Percentiles rank a stretch among this genome's conserved stretches.
phyloP scores from a whole-genome alignment of 1,140 invertebrate genomes.

The Aphelinus atriplicis region DNA sequence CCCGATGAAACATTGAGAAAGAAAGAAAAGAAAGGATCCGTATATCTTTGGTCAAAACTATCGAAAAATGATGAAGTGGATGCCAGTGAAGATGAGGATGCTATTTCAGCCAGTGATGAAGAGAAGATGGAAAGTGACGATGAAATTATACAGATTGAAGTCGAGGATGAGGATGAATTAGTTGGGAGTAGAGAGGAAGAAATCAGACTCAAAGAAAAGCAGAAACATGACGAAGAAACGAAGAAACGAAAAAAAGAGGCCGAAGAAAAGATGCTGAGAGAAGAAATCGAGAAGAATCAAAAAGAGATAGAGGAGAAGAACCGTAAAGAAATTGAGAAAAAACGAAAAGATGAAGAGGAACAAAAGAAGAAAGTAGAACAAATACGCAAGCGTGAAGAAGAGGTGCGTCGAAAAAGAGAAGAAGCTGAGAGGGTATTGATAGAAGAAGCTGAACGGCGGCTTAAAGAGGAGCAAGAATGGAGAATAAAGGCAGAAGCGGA shows the following conservation, averaged over 20 bases:
- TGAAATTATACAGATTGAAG: constrained; percentile 33
- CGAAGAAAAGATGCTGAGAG: constrained; percentile 35
- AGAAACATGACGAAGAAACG: constrained; percentile 25
- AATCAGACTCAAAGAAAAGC: background rate
- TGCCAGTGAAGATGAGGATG: constrained; percentile 32
- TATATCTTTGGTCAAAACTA: constrained; percentile 15
- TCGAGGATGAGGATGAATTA: constrained; percentile 34
- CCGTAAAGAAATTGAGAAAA: constrained; percentile 16
- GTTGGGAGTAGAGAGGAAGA: background rate
- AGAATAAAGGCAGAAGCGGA: constrained; percentile 12
- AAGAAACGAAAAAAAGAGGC: constrained; percentile 29
- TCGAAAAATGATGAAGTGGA: constrained; percentile 21
- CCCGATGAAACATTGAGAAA: constrained; percentile 20
- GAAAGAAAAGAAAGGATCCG: background rate
- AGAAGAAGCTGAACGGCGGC: constrained; percentile 42
- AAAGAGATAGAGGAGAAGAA: constrained; percentile 25
- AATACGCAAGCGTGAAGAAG: constrained; percentile 38
- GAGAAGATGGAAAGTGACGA: constrained; percentile 36
- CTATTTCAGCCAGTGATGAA: constrained; percentile 20
- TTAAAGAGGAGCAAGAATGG: constrained; percentile 20
- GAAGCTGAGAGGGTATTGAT: constrained; percentile 40
- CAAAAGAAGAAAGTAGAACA: constrained; percentile 4
- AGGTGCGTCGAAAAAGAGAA: constrained; percentile 32
- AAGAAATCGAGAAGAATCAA: constrained; percentile 37
- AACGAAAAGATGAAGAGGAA: constrained; percentile 17